A percentile compares a stretch with the other conserved stretches of the same genome.
These are phyloP conservation scores for Otus sunia DNA, from an alignment of 2,113 vertebrate genomes.

Conservation along the genomic window DNA sequence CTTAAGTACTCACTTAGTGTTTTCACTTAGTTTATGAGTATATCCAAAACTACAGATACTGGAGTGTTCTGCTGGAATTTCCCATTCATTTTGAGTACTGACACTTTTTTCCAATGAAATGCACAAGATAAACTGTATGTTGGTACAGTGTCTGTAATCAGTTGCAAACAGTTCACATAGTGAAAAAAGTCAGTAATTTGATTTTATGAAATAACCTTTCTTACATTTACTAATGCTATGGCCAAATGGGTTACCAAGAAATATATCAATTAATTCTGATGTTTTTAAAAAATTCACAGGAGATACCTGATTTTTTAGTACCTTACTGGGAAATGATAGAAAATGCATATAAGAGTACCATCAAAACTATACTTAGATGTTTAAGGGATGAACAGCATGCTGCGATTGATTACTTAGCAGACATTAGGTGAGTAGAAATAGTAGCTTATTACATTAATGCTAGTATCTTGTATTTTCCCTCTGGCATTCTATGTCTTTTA, in stretches of 20 bases:
- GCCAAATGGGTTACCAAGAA: background rate
- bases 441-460: background rate
- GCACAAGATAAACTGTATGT: background rate
- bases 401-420: slow-evolving; percentile 76
- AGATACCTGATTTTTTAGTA: slow-evolving; percentile 77
- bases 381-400: slow-evolving; percentile 75
- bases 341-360: slow-evolving; percentile 74
- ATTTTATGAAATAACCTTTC: background rate
- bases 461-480: background rate
- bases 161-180: background rate
- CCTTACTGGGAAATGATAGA: slow-evolving; percentile 84
- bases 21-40: background rate
- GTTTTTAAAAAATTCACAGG: slow-evolving; percentile 74
- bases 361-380: slow-evolving; percentile 82
- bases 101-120: background rate
- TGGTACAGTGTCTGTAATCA: background rate
- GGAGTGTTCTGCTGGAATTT: background rate
- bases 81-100: background rate
- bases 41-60: background rate
- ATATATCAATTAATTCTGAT: background rate
- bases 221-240: background rate
- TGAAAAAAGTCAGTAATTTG: background rate
- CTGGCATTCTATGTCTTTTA: background rate
- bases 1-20: background rate
- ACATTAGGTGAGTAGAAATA: slow-evolving; percentile 76